Percentiles rank a stretch among this genome's conserved stretches.
Evolutionary conservation across 2,797 vertebrate species (phyloP).

Genomic region (Sphaeramia orbicularis): DNA sequence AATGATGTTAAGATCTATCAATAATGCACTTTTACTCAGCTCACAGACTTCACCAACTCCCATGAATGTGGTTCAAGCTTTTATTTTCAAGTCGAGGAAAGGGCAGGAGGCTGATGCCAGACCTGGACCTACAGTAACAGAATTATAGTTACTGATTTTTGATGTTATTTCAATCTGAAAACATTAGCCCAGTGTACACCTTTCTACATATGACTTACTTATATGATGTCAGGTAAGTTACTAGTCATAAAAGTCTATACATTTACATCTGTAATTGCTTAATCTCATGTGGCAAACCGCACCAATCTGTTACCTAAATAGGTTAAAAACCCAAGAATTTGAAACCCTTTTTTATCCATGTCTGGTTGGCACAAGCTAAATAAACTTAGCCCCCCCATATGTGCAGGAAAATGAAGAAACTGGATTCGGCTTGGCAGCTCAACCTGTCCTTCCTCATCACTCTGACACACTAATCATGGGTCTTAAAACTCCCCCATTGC

Average conservation of each 20-base stretch:
- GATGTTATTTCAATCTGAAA: constrained; percentile 5
- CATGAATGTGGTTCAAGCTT: constrained; percentile 7
- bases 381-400: constrained; percentile 46
- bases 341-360: constrained; percentile 22
- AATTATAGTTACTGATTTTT: constrained; percentile 24
- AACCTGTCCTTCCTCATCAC: constrained; percentile 65
- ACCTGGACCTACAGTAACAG: not conserved
- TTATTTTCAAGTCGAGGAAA: constrained; percentile 7
- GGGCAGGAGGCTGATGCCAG: not conserved
- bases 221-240: constrained; percentile 11
- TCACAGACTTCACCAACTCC: constrained; percentile 12
- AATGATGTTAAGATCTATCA: constrained; percentile 5
- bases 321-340: constrained; percentile 37
- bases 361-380: constrained; percentile 54
- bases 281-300: constrained; percentile 56
- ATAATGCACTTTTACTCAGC: not conserved
- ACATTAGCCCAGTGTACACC: not conserved
- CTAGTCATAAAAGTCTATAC: constrained; percentile 21
- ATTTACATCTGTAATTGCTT: constrained; percentile 49
- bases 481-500: constrained; percentile 54
- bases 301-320: constrained; percentile 51
- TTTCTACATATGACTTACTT: not conserved
- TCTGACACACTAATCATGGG: constrained; percentile 78
- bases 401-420: constrained; percentile 28
- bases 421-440: constrained; percentile 41